phyloP scores from a whole-genome alignment of 2,888 invertebrate genomes.

The Timandra comae region DNA sequence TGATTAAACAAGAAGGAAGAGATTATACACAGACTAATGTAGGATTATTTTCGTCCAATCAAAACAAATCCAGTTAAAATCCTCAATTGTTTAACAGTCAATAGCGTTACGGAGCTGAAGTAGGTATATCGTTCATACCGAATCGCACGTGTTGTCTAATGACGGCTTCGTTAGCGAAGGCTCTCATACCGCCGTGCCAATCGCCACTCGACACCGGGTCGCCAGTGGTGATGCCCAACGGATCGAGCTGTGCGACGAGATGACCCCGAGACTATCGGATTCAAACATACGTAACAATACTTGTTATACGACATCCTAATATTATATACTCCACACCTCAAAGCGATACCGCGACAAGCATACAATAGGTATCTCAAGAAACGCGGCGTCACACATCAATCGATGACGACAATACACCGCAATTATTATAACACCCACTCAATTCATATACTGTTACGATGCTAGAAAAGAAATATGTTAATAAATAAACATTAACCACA shows the following conservation, averaged over 20 bases:
- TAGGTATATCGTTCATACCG: constrained; percentile 71
- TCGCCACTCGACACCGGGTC: constrained; percentile 74
- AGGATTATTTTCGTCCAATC: constrained; percentile 5
- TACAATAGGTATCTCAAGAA: no score
- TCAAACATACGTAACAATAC: constrained; percentile 38
- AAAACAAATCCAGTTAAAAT: constrained; percentile 33
- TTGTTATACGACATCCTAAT: no score
- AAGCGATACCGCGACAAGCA: no score
- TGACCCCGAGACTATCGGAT: constrained; percentile 93
- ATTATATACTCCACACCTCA: no score
- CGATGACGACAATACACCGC: no score
- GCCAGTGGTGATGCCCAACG: constrained; percentile 90
- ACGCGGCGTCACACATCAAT: no score
- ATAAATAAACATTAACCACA: no score
- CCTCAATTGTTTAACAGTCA: constrained; percentile 41
- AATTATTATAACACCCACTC: no score
- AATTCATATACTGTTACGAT: no score
- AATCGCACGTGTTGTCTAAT: constrained; percentile 74
- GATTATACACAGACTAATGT: constrained; percentile 2
- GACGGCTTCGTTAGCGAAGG: constrained; percentile 71
- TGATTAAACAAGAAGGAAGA: no score
- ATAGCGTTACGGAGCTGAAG: no score
- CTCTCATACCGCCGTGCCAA: constrained; percentile 69
- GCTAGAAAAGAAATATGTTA: no score
- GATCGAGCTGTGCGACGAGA: constrained; percentile 94